phyloP scores from a whole-genome alignment of 2,888 invertebrate genomes.

The Pristionchus arcanus region DNA sequence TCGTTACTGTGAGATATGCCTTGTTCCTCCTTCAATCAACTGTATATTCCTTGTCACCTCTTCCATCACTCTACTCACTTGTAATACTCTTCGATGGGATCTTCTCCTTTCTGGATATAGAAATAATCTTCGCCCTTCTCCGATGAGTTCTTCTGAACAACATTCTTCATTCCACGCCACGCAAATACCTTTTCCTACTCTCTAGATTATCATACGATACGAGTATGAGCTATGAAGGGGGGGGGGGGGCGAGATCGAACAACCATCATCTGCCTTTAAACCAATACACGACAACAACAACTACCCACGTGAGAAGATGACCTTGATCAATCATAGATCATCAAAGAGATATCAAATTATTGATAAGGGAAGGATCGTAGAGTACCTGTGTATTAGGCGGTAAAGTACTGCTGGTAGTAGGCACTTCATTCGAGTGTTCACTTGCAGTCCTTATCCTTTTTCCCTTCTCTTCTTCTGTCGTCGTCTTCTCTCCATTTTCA shows the following conservation, averaged over 20 bases:
- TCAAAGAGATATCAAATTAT: not conserved
- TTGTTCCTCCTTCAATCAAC: constrained; percentile 44
- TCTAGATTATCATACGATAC: not conserved
- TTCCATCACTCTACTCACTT: not conserved
- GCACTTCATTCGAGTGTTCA: constrained; percentile 27
- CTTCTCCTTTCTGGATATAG: constrained; percentile 32
- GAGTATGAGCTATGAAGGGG: not conserved
- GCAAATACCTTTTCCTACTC: not conserved
- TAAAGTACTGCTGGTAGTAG: not conserved
- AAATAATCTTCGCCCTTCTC: constrained; percentile 17
- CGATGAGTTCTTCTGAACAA: constrained; percentile 19
- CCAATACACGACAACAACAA: not conserved
- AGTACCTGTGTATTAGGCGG: not conserved
- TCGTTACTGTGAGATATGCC: constrained; percentile 41
- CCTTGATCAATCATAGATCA: not conserved
- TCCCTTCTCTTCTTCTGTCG: not conserved
- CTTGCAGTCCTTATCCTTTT: constrained; percentile 3
- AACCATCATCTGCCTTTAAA: not conserved
- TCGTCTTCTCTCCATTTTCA: not conserved
- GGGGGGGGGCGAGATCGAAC: not conserved
- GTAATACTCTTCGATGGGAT: constrained; percentile 49
- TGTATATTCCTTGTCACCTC: not conserved
- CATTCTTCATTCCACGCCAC: not conserved
- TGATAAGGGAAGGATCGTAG: not conserved
- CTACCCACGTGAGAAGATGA: constrained; percentile 7